Percentiles rank a stretch among this genome's conserved stretches.
phyloP scores from a whole-genome alignment of 92 coral and sea anemone species.

The Porites lobata region DNA sequence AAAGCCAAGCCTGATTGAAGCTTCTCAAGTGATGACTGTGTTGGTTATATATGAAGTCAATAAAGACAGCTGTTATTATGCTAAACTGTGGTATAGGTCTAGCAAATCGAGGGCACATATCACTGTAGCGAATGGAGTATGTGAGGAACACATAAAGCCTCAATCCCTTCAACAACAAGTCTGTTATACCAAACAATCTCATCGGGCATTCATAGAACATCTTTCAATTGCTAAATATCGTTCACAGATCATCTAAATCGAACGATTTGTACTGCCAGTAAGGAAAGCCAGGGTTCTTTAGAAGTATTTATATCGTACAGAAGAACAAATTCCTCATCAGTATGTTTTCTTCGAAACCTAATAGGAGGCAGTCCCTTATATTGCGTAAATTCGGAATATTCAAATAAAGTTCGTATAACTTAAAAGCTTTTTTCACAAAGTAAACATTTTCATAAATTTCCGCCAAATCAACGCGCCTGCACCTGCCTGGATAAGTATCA shows the following conservation, averaged over 20 bases:
- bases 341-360: too few species aligned
- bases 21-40: constrained; percentile 17
- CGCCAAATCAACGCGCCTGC: too few species aligned
- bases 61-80: not conserved
- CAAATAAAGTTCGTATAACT: too few species aligned
- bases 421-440: too few species aligned
- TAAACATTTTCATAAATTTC: too few species aligned
- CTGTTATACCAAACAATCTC: constrained; percentile 19
- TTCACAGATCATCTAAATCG: not conserved
- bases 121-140: constrained; percentile 10
- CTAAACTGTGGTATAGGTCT: too few species aligned
- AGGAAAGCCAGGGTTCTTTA: not conserved
- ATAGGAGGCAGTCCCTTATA: too few species aligned
- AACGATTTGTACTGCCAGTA: not conserved
- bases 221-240: constrained; percentile 1
- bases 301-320: not conserved
- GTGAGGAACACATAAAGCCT: not conserved
- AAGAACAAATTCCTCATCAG: too few species aligned
- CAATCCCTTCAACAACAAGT: not conserved
- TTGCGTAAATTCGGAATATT: too few species aligned
- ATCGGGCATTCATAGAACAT: constrained; percentile 13
- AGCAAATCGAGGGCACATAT: constrained; percentile 10
- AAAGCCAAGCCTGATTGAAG: constrained; percentile 47
- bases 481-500: too few species aligned
- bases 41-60: constrained; percentile 23